Evolutionary conservation across 2,113 vertebrate species (phyloP).

Genomic region (Phrynosoma blainvillii): DNA sequence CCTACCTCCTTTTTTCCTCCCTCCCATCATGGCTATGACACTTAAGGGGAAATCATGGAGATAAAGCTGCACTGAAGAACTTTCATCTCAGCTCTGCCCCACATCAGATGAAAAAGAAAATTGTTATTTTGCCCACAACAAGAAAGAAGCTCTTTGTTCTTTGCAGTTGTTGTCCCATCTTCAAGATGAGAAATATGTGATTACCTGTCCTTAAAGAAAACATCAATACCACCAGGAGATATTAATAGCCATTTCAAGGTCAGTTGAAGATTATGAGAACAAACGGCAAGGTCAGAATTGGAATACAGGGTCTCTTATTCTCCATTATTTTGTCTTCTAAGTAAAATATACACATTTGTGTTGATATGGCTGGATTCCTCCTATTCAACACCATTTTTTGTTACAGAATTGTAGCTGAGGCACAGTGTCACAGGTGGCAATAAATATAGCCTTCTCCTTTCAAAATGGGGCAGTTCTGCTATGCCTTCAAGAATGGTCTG

Average conservation of each 20-base stretch:
- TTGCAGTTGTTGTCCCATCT: background rate
- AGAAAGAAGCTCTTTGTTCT: background rate
- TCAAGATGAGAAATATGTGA: background rate
- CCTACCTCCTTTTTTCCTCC: background rate
- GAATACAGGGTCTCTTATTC: background rate
- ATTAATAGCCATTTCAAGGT: background rate
- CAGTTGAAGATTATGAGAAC: background rate
- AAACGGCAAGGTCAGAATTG: background rate
- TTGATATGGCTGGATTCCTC: background rate
- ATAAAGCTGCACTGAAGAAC: background rate
- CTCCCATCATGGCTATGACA: too few species aligned
- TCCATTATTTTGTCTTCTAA: background rate
- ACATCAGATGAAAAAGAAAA: background rate
- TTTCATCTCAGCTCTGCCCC: background rate
- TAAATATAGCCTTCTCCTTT: background rate
- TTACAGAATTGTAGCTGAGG: background rate
- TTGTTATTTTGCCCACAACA: conserved; percentile 11
- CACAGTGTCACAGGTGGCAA: too few species aligned
- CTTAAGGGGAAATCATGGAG: conserved; percentile 3
- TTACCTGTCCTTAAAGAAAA: conserved; percentile 3
- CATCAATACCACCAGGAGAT: background rate
- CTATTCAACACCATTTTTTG: background rate
- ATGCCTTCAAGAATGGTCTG: background rate
- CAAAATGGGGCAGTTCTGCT: background rate
- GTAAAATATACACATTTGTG: too few species aligned